Conservation (phyloP, 2,797 vertebrate genomes). For the Sebastolobus altivelis region DNA sequence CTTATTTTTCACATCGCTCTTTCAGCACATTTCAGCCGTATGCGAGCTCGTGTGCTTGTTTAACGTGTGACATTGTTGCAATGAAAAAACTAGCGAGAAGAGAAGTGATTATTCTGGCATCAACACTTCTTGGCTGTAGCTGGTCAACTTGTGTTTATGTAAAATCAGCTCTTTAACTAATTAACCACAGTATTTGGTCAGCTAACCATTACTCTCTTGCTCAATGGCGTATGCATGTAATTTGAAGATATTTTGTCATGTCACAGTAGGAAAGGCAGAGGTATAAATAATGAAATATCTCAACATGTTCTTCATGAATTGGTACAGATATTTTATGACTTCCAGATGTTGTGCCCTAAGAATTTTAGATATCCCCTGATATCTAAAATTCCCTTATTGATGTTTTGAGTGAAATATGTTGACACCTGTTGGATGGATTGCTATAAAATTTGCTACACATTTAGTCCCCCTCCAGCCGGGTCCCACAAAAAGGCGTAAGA, state of each 20-base stretch:
- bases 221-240: neutral
- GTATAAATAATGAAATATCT: neutral
- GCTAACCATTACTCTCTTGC: neutral
- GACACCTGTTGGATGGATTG: too few relatives aligned
- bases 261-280: neutral
- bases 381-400: neutral
- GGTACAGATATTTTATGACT: neutral
- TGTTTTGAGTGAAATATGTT: neutral
- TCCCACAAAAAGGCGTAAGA: fast-evolving
- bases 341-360: neutral
- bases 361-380: conserved; percentile 1
- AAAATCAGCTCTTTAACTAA: neutral
- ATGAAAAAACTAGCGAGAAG: neutral
- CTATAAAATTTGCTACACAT: too few relatives aligned
- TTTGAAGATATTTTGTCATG: neutral
- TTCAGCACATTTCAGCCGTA: conserved; percentile 7
- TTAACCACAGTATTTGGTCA: neutral
- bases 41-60: conserved; percentile 22
- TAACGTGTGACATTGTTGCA: neutral
- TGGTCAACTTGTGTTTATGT: neutral
- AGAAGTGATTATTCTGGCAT: conserved; percentile 1
- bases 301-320: neutral
- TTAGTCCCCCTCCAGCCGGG: too few relatives aligned
- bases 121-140: neutral
- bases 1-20: conserved; percentile 33